Base-by-base conservation (phyloP, 2,797 vertebrate genomes). In the Semaprochilodus insignis region DNA sequence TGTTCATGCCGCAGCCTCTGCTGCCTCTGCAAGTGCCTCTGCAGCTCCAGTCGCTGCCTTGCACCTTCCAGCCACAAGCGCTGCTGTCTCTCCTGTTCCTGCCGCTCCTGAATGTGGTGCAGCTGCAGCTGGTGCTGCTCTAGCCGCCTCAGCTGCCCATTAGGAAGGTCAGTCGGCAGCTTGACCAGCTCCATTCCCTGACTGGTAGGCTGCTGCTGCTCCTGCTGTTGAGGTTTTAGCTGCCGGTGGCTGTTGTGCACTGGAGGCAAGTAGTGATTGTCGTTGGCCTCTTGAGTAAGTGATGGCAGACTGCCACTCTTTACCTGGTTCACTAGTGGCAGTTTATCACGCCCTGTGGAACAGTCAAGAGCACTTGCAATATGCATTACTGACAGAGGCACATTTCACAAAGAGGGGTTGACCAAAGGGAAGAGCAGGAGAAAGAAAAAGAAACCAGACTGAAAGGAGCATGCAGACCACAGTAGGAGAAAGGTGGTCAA, bases 361-460 rank as follows among this genome's bases (percentile, higher is more conserved):
- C 92, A 95, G 92, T 93, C 86, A 93, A 93, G 87, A 91, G 94
- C 92, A 94, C 93, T 93, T 91, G 90, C 90, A 87, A 90, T 91
- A 88, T 93, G 90, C 79, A 77, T 92, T 89, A 87, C 69, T 74
- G 63, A 80, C 34, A 93, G 73, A 90, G 89, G 90, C 73, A 89
- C 91, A 93, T 86, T 87, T 91, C 90, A 89, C 84, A 89, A 87
- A 91, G 86, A 90, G 88, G 92, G 59, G 23, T 48, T 14, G 48
- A 92, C 85, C 84, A 86, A 88, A 91, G 88, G 90, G 86, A 87
- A 90, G 62, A 60, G 87, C 87, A 84, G 86, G 85, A 59, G 86
- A 83, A 78, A 84, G 16, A 74, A 69, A 89, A 81, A 87, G 59
- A 77, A 88, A 75, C 77, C 83, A 82, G 86, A 88, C 85, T 27